Evolutionary conservation across 1,140 invertebrate genomes (phyloP), one percentile per base, ranked within the genome.

Genomic region (Chrysomallon squamiferum): DNA sequence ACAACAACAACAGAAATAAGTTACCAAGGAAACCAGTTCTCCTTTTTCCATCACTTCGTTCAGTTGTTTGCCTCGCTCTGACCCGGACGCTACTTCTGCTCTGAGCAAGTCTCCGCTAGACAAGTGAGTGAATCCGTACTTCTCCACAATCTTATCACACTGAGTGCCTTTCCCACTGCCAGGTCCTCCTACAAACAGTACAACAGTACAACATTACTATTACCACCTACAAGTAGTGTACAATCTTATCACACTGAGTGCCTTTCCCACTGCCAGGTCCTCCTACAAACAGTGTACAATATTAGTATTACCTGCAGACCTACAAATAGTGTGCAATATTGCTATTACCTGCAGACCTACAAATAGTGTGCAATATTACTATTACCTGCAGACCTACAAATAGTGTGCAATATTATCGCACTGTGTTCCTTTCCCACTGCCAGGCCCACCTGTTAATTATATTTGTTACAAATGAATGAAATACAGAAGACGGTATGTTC

Each of bases 11-110:
- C 35, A 38, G 6, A 38, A 38, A 15, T 38, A 38, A 7, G 5
- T 38, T 38, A 38, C 84, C 67, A 90, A 85, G 0, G 93, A 89
- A 0, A 93, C 93, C 84, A 95, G 88, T 79, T 95, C 93, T 5
- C 94, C 94, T n/a, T 89, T 89, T 47, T 90, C 88, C 66, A 96
- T 89, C 18, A 92, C 89, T 25, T 91, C 88, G 29, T 89, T 84
- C 81, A 76, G 90, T 84, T 68, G 87, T 84, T 52, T 88, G 18
- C 83, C 84, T 62, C 78, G 68, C 27, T 71, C 76, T 43, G 86
- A 85, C 2, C 85, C 85, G 22, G 84, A 84, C 22, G 80, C 75
- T 0, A 87, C 86, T 65, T 87, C 86, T 41, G 77, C 82, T 50
- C 86, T 75, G 29, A 87, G 71, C 7, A 87, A 79, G 68, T 87